Conservation (phyloP, 2,888 invertebrate genomes). For the Mimas tiliae region DNA sequence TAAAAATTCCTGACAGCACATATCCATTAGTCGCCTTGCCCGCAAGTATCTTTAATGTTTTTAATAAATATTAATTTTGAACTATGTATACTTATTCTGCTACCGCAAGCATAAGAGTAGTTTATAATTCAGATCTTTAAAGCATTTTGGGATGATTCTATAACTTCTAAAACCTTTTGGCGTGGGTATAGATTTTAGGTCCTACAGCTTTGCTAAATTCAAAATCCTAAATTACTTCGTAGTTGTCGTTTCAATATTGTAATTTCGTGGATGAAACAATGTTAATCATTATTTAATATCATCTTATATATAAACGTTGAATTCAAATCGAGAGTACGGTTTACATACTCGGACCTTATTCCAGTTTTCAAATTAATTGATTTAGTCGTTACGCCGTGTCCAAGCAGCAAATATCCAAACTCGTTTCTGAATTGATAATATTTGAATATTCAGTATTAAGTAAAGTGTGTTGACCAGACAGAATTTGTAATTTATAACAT, state of each 20-base stretch:
- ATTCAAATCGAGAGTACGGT: slow-evolving; percentile 15
- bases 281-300: neutral
- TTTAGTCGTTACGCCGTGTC: slow-evolving; percentile 11
- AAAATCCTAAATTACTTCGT: neutral
- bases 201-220: neutral
- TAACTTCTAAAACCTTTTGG: too few relatives aligned
- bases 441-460: slow-evolving; percentile 22
- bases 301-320: neutral
- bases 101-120: too few relatives aligned
- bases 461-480: slow-evolving; percentile 17
- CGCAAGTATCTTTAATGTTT: too few relatives aligned
- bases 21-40: too few relatives aligned
- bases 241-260: neutral
- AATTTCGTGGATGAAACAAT: neutral
- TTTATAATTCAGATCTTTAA: too few relatives aligned
- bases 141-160: too few relatives aligned
- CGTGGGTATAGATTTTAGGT: too few relatives aligned
- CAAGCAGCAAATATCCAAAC: slow-evolving; percentile 11
- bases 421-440: slow-evolving; percentile 21
- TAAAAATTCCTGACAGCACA: too few relatives aligned
- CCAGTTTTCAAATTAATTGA: slow-evolving; percentile 19
- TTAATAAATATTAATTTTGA: too few relatives aligned
- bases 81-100: too few relatives aligned
- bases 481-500: slow-evolving; percentile 20
- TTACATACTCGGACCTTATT: slow-evolving; percentile 10